phyloP scores from a whole-genome alignment of 1,140 invertebrate genomes.

The Physella acuta region DNA sequence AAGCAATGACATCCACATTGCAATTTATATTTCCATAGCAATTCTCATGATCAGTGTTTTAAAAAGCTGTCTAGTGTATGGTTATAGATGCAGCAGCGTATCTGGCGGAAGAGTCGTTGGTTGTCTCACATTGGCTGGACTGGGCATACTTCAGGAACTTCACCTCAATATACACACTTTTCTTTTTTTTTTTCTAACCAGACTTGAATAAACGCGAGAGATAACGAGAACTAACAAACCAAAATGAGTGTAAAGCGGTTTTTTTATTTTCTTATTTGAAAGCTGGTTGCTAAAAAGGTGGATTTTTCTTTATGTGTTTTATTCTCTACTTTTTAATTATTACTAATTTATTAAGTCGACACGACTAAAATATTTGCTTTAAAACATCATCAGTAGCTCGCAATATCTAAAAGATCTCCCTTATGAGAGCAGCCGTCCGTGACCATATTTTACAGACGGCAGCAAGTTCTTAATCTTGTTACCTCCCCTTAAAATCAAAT shows the following conservation, averaged over 20 bases:
- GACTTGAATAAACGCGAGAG: constrained; percentile 69
- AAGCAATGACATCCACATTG: too few species aligned
- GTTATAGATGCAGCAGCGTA: constrained; percentile 94
- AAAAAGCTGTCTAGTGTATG: constrained; percentile 80
- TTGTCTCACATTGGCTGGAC: constrained; percentile 85
- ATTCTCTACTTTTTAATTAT: not conserved
- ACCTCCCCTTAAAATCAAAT: constrained; percentile 78
- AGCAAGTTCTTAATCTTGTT: constrained; percentile 90
- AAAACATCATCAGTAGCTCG: too few species aligned
- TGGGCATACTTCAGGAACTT: constrained; percentile 96
- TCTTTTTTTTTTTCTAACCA: constrained; percentile 64
- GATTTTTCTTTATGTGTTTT: too few species aligned
- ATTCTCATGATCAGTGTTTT: too few species aligned
- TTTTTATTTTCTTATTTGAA: too few species aligned
- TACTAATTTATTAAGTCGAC: not conserved
- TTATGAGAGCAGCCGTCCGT: not conserved
- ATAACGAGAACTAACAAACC: too few species aligned
- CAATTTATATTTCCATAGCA: too few species aligned
- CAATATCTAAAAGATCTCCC: too few species aligned
- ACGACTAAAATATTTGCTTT: too few species aligned
- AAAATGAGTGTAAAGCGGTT: too few species aligned
- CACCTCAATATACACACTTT: constrained; percentile 74
- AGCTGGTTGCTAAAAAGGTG: too few species aligned
- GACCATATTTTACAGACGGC: constrained; percentile 64
- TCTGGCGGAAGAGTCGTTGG: constrained; percentile 94